Conservation (phyloP, 2,888 invertebrate species). For the Lottia gigantea region DNA sequence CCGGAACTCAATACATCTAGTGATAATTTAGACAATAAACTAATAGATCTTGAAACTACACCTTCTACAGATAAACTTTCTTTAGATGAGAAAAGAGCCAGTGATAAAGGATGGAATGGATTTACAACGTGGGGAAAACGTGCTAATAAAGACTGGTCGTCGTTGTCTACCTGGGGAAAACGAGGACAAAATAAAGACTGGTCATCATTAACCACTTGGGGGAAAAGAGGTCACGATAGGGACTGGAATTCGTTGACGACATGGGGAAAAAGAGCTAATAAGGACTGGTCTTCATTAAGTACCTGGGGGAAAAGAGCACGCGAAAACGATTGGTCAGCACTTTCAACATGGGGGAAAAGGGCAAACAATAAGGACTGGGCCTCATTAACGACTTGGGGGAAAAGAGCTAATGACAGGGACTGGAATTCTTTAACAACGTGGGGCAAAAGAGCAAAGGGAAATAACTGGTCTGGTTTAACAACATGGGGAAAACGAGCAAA, state of each 20-base stretch:
- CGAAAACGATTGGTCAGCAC: not conserved
- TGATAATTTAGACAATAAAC: no score
- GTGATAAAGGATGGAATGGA: not conserved
- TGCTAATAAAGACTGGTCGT: not conserved
- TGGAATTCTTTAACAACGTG: not conserved
- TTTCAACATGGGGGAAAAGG: not conserved
- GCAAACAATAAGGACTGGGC: not conserved
- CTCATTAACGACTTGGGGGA: not conserved
- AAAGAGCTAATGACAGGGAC: not conserved
- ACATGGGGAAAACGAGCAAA: slow-evolving; percentile 1
- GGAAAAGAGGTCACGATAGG: not conserved
- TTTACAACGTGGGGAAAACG: not conserved
- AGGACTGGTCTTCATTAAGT: not conserved
- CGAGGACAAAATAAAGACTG: not conserved
- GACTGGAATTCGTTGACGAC: not conserved
- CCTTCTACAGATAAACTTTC: no score
- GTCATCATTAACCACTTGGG: not conserved
- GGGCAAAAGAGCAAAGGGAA: not conserved
- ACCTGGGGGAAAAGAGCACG: not conserved
- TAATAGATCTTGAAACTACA: no score
- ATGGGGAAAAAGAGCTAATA: slow-evolving; percentile 4
- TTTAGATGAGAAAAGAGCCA: no score
- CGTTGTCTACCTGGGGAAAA: not conserved
- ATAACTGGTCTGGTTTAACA: slow-evolving; percentile 1
- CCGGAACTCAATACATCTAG: no score